These are phyloP conservation scores for Leptopterna dolabrata DNA, from an alignment of 2,888 invertebrate genomes.

Conservation along the genomic window DNA sequence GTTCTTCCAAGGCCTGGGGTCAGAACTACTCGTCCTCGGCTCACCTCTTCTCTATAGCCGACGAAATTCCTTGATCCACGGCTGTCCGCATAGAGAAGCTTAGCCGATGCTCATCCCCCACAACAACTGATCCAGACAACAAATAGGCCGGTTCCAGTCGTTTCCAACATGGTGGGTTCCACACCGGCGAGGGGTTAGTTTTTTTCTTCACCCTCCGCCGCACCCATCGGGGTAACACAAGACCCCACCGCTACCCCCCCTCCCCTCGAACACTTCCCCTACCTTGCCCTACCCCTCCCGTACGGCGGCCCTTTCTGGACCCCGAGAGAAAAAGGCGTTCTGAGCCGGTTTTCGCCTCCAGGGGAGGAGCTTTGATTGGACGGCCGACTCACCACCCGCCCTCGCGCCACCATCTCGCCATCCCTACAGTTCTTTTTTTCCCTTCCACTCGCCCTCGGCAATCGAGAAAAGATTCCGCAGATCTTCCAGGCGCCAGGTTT, in stretches of 20 bases:
- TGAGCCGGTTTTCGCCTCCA: not conserved
- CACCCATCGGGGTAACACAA: not conserved
- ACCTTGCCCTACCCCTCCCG: not conserved
- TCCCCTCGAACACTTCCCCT: too few relatives aligned
- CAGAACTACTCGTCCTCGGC: too few relatives aligned
- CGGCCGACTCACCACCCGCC: not conserved
- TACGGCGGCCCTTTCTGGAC: not conserved
- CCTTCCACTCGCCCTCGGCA: not conserved
- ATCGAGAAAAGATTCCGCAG: not conserved
- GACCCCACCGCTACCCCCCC: not conserved
- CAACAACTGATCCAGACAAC: not conserved
- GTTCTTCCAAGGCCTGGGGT: too few relatives aligned
- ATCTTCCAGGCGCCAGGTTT: not conserved
- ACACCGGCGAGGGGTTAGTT: not conserved
- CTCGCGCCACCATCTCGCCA: not conserved
- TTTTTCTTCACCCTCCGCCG: not conserved
- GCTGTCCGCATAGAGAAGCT: too few relatives aligned
- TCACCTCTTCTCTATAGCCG: too few relatives aligned
- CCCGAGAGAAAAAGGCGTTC: not conserved
- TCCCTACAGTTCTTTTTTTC: not conserved
- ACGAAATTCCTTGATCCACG: too few relatives aligned
- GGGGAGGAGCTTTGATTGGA: not conserved
- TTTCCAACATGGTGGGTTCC: conserved; percentile 35
- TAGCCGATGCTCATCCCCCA: too few relatives aligned
- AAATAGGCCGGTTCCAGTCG: not conserved